Evolutionary conservation across 2,113 vertebrate genomes (phyloP), one percentile per base, ranked within the genome.

Genomic region (Clinocottus analis): DNA sequence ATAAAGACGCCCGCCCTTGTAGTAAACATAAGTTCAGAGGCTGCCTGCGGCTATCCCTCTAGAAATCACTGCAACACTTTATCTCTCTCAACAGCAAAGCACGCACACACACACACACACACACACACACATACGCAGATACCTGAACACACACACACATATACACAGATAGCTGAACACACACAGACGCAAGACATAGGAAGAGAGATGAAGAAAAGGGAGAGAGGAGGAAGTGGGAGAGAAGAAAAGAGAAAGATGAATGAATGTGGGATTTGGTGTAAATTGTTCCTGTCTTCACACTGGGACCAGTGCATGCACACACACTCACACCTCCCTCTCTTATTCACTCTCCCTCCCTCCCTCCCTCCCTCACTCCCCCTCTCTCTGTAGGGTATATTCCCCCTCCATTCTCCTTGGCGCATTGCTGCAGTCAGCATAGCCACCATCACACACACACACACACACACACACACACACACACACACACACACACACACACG

Each of bases 361-460:
- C 16, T 66, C 67, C 64, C 83, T 71, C 77, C 65, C 87, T 90
- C 89, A n/a, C n/a, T n/a, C 33, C 45, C 17, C 62, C 84, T 72
- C 79, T 72, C 89, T 90, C 89, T 90, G 88, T 91, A 89, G 88
- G 91, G 89, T 92, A 89, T 92, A 92, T 91, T 91, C 91, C 91
- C 93, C 92, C 92, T 90, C 89, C 84, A 87, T 87, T 93, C 92
- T 94, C 90, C 91, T 95, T 95, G 94, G 92, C 86, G 94, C 94
- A 94, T 94, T 94, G 90, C 94, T 94, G 94, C 94, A 94, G 93
- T 94, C 92, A 92, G 85, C 87, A 85, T 59, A 75, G 78, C 78
- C 89, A 90, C 88, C 83, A 72, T 90, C 87, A 86, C 86, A 87
- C 87, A 85, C 82, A 85, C 89, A 65, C 80, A 75, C 81, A 71